Conservation (phyloP, 2,888 invertebrate genomes). For the Oasisia sp. region DNA sequence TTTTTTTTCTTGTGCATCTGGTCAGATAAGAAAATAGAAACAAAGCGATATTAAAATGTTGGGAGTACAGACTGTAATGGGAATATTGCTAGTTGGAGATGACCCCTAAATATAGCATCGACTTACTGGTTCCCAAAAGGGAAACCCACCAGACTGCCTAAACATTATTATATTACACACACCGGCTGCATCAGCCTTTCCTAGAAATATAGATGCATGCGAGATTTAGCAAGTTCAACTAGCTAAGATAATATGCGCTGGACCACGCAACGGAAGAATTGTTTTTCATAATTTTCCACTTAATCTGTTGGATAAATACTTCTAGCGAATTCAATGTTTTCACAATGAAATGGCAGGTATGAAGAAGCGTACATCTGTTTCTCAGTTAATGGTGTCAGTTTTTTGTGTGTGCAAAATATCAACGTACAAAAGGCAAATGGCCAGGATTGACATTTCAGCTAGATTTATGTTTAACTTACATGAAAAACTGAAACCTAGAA, state of each 20-base stretch:
- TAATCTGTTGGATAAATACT: not conserved
- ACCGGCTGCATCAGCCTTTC: not conserved
- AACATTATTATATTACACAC: not conserved
- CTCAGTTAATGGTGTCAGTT: not conserved
- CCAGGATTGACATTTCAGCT: not conserved
- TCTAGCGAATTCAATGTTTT: not conserved
- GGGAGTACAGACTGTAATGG: too few species aligned
- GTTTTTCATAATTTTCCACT: not conserved
- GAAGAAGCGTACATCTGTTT: not conserved
- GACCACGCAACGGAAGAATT: not conserved
- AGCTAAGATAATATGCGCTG: not conserved
- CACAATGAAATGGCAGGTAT: not conserved
- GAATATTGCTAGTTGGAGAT: not conserved
- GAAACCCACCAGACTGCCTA: not conserved
- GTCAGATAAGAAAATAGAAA: not conserved
- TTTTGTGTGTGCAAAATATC: not conserved
- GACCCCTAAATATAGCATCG: not conserved
- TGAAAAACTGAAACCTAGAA: not conserved
- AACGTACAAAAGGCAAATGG: not conserved
- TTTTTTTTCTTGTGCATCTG: not conserved
- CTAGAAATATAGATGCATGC: not conserved
- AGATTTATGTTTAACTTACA: not conserved
- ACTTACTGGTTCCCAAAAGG: not conserved
- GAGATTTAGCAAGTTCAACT: not conserved
- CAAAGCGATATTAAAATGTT: not conserved